Evolutionary conservation across 2,113 vertebrate species (phyloP).

Genomic region (Platichthys flesus): DNA sequence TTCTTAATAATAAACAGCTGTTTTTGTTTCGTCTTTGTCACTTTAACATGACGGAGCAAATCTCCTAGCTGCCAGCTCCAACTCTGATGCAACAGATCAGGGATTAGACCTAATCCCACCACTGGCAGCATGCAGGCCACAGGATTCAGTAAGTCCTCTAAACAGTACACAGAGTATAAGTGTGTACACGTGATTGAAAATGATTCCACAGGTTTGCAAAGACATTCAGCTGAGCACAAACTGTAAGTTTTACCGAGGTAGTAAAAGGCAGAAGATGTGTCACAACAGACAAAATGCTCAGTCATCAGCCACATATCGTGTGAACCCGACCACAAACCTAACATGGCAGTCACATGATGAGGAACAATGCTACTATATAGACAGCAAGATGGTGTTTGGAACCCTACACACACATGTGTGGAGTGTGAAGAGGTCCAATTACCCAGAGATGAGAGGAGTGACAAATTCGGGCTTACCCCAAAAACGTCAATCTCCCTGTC

Average conservation of each 20-base stretch:
- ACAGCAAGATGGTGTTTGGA: constrained; percentile 21
- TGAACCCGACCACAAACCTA: constrained; percentile 29
- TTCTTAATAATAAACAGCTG: constrained; percentile 39
- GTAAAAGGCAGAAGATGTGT: constrained; percentile 4
- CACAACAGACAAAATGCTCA: background rate
- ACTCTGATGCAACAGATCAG: constrained; percentile 41
- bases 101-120: constrained; percentile 54
- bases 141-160: constrained; percentile 20
- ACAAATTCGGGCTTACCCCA: constrained; percentile 79
- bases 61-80: constrained; percentile 30
- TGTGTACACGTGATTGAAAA: constrained; percentile 7
- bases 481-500: constrained; percentile 76
- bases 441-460: constrained; percentile 54
- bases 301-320: background rate
- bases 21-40: constrained; percentile 51
- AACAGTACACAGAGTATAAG: background rate
- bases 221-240: constrained; percentile 13
- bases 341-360: constrained; percentile 35
- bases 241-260: constrained; percentile 18
- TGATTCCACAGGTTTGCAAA: constrained; percentile 25
- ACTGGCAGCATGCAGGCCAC: constrained; percentile 34
- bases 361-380: constrained; percentile 38
- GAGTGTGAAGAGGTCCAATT: constrained; percentile 55
- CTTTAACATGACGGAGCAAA: constrained; percentile 55
- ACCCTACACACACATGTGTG: constrained; percentile 32